Base-by-base conservation (phyloP, 2,113 vertebrate species). In the Myanophis thanlyinensis region DNA sequence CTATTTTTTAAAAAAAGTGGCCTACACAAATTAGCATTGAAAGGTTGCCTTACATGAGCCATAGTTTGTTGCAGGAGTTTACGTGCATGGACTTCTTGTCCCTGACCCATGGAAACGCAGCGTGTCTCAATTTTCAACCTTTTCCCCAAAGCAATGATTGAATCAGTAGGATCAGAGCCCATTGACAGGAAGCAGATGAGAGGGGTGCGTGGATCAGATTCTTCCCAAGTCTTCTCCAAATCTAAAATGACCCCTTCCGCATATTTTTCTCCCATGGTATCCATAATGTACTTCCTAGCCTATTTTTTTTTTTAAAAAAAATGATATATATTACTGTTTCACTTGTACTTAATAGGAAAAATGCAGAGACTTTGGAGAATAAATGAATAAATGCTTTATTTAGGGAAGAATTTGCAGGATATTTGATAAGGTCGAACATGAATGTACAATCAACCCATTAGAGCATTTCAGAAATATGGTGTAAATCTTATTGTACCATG, bases 41-140 rank as follows among this genome's bases (percentile, higher is more conserved):
- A 40, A 92, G 87, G 92, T 0, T 0, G 0, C 22, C 98, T 97
- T 98, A 99, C 99, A 3, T 98, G 97, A 53, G 98, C 97, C 98
- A 99, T 99, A 52, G 97, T 98, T 93, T 98, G 98, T 90, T 98
- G 98, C 40, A 99, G 96, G 89, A 99, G 98, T 94, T 99, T 99
- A 85, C 98, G 98, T 40, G 98, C 98, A 0, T 99, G 98, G 54
- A 98, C 97, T 94, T 98, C 98, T 96, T 99, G 99, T 3, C 99
- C 99, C 93, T 99, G 99, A 67, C 99, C 99, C 99, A 99, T 99
- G n/a, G 99, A 99, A 89, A 99, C 98, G 18, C 97, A 99, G 89
- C 96, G 98, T 0, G 98, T 99, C 93, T 99, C 98, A 87, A 95
- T 97, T 95, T 98, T 99, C 48, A 98, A 95, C 93, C 97, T 98